Conservation (phyloP, 2,797 vertebrate species). For the Pantherophis vulpinus region DNA sequence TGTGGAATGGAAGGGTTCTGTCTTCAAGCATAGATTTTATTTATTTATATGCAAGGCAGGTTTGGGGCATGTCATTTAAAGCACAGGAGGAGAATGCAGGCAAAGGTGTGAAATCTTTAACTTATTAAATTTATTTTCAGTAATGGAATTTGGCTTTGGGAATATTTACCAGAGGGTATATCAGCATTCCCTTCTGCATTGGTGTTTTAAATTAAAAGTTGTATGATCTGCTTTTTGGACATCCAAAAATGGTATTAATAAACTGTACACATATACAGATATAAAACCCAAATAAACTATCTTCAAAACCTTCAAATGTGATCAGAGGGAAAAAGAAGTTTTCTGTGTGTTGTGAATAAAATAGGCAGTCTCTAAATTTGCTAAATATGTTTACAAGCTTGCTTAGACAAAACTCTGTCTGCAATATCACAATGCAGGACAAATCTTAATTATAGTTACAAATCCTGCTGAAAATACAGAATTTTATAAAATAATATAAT, state of each 20-base stretch:
- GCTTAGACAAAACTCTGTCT: background rate
- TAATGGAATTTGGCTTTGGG: background rate
- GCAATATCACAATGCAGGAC: background rate
- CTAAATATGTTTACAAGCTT: background rate
- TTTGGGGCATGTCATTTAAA: background rate
- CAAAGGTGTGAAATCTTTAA: no score
- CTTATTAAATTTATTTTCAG: background rate
- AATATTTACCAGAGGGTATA: background rate
- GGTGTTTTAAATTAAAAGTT: background rate
- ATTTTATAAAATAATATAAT: background rate
- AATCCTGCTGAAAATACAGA: background rate
- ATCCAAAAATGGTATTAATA: background rate
- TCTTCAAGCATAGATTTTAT: background rate
- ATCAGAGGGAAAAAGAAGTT: background rate
- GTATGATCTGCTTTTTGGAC: background rate
- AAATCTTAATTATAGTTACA: background rate
- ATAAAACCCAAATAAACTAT: background rate
- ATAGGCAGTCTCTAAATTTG: background rate
- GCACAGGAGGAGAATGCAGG: background rate
- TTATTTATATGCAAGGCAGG: background rate
- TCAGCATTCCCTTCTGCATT: no score
- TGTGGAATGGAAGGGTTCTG: background rate
- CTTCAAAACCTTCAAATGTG: background rate
- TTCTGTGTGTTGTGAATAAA: background rate
- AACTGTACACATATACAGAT: background rate